Evolutionary conservation across 2,797 vertebrate species (phyloP), one percentile per base, ranked within the genome.

Genomic region (Glossophaga mutica): DNA sequence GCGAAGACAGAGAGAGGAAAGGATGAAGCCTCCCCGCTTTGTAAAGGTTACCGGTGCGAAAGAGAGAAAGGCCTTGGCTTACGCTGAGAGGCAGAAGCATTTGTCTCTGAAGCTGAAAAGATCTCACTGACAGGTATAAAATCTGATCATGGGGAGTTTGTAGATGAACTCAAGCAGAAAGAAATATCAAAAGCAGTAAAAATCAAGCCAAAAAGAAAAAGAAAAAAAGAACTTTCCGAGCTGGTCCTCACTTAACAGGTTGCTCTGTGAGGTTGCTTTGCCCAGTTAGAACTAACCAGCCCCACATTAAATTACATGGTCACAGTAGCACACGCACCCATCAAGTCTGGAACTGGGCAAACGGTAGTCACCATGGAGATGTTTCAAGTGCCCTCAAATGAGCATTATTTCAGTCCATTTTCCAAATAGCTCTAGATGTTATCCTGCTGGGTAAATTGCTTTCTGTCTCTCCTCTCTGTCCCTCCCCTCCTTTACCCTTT

Each of bases 121-220:
- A 79, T 74, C 70, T 76, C 95, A 77, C 68, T 85, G 62, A 82
- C 46, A 96, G 87, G 57, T 84, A 86, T 42, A 97, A 77, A 95
- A 96, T 92, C 96, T 97, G 46, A 97, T 94, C 79, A 68, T 77
- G 34, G 88, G 52, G 24, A 95, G 26, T 62, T 94, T 96, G 59
- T 6, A 79, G 24, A 95, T 39, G 44, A 97, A 48, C 26, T 94
- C 87, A 89, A 46, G 34, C 88, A 95, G 29, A 88, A 97, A 96
- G 94, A 74, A 91, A 79, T 98, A 92, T 44, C 73, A 59, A 96
- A 97, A 97, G 57, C 84, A 18, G n/a, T 86, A 96, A 97, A 90
- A 97, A 93, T 94, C 59, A 95, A 90, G 71, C 37, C 87, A 67
- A 92, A 86, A 94, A 96, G 94, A 14, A n/a, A 67, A 26, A 46